Conservation (phyloP, 2,113 vertebrate species). For the Rhombomys opimus region DNA sequence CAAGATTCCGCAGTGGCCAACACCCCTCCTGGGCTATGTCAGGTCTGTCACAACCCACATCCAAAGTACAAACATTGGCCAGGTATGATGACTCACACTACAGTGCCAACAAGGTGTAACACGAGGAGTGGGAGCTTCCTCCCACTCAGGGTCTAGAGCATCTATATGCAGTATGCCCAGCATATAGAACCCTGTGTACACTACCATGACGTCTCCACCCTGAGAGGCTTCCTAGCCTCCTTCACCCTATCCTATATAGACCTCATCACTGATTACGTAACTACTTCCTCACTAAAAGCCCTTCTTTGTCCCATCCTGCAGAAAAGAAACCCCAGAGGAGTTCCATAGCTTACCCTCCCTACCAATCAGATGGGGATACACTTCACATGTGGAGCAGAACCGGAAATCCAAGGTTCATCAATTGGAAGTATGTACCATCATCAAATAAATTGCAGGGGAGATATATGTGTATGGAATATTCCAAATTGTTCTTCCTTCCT, state of each 20-base stretch:
- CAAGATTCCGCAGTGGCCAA: background rate
- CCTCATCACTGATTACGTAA: background rate
- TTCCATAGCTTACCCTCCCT: background rate
- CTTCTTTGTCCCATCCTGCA: background rate
- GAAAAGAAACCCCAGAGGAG: background rate
- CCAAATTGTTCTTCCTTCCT: background rate
- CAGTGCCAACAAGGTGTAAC: background rate
- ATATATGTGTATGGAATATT: background rate
- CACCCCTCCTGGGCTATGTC: background rate
- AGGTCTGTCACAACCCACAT: background rate
- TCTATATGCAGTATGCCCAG: background rate
- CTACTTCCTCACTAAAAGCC: background rate
- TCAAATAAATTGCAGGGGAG: background rate
- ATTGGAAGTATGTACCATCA: background rate
- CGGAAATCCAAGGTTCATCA: background rate
- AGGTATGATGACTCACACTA: background rate
- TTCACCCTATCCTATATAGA: background rate
- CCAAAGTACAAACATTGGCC: background rate
- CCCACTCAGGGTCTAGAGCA: background rate
- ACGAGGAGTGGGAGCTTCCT: background rate
- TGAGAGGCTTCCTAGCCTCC: background rate
- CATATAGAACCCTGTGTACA: rapidly evolving
- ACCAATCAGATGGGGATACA: background rate
- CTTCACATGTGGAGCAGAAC: background rate
- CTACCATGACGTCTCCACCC: background rate